Base-by-base conservation (phyloP, 2,797 vertebrate species). In the Sebastes trivittatus region DNA sequence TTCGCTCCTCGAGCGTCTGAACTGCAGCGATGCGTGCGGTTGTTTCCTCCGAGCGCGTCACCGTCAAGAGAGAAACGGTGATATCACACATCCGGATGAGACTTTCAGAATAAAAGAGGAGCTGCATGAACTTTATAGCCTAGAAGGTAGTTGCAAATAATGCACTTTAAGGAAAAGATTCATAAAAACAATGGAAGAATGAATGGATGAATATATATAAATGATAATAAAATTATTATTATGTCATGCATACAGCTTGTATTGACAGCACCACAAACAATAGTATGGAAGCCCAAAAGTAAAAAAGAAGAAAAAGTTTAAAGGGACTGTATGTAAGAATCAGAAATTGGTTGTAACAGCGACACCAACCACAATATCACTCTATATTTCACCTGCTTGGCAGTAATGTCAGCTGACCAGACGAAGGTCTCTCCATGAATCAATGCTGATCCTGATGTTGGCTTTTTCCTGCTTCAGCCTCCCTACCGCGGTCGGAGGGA, bases 101-200 rank as follows among this genome's bases (percentile, higher is more conserved):
- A 29, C 27, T 29, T 91, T 92, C 92, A 91, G 46, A 92, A 85
- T 94, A 94, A 93, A 89, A 65, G 4, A 8, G 2, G 0, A 2
- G 0, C 1, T 0, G 3, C 2, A 0, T 6, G 36, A 4, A 9
- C 6, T 0, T 3, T 0, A 4, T 10, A 42, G 5, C 38, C 13
- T 42, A 42, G 38, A 16, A 42, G 38, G 1, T 5, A 20, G n/a
- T 2, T 14, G 30, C 52, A 16, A 61, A 1, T 8, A 62, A 42
- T 22, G 32, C 46, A 56, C 59, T 16, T 25, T 5, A 2, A 22
- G 22, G 20, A 29, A 65, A n/a, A 49, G 11, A 42, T 52, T 4
- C 2, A 65, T 64, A 3, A 54, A 65, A 5, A 13, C 1, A 36
- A 3, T 10, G 3, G 27, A 32, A 1, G 4, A 55, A 63, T 46